Evolutionary conservation across 1,140 invertebrate species (phyloP), one percentile per base, ranked within the genome.

Genomic region (Neodiprion pinetum): DNA sequence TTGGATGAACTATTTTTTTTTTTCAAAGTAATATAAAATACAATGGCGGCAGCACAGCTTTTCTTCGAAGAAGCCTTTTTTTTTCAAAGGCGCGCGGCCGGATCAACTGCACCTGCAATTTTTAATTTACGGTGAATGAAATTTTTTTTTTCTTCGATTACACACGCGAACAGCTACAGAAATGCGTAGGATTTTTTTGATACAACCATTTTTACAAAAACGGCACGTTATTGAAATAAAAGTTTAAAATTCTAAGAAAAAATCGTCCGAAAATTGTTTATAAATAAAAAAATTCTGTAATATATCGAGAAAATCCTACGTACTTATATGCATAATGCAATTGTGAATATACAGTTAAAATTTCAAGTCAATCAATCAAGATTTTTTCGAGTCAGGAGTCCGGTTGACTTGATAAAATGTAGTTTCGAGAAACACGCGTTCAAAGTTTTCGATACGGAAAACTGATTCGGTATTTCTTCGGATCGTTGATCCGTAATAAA

Each of bases 341-440:
- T 61, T 61, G 10, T 61, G n/a, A 61, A 61, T 61, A n/a, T 61
- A 61, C 53, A 61, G 53, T 61, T 61, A 61, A 61, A 61, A 61
- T 1, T 61, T 61, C 53, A 61, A 61, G n/a, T 61, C 10, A 61
- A 61, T 61, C 53, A n/a, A n/a, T 61, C n/a, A n/a, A 61, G 1
- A 61, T 61, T 61, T 61, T 11, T 61, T 61, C n/a, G 53, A 61
- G 53, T 61, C n/a, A 61, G 1, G 53, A 61, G 53, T 61, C n/a
- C 53, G 53, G 53, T n/a, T n/a, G 53, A 1, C 53, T 61, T 61
- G 53, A 61, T 21, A 21, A 21, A 21, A 21, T 21, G 17, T 21
- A 21, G 17, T 21, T 21, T 21, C 17, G 17, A 21, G 17, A 21
- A 21, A 21, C 17, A 21, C 17, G 17, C 17, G 17, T 21, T 21